Evolutionary conservation across 2,888 invertebrate genomes (phyloP).

Genomic region (Ectemnius continuus): DNA sequence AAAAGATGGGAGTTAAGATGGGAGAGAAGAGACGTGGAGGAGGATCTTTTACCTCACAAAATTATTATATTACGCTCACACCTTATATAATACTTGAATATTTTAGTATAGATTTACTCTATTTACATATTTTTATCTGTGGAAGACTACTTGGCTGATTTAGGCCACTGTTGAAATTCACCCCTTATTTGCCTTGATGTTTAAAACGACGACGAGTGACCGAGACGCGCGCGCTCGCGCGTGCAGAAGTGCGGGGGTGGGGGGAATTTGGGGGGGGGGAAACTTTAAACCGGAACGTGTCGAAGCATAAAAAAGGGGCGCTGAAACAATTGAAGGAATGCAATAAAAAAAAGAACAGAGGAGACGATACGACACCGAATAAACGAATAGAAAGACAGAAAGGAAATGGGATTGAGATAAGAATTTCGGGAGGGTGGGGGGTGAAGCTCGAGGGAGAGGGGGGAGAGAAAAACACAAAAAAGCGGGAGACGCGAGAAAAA

Average conservation of each 20-base stretch:
- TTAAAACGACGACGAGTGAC: slow-evolving; percentile 62
- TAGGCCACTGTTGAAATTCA: slow-evolving; percentile 79
- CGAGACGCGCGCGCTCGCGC: too few relatives aligned
- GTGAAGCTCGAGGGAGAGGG: too few relatives aligned
- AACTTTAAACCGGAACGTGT: too few relatives aligned
- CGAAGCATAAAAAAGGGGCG: too few relatives aligned
- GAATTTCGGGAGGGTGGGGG: too few relatives aligned
- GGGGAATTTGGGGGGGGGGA: too few relatives aligned
- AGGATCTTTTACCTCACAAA: slow-evolving; percentile 76
- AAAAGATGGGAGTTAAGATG: slow-evolving; percentile 26
- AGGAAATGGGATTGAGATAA: too few relatives aligned
- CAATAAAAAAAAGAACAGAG: slow-evolving; percentile 72
- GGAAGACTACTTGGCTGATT: slow-evolving; percentile 78
- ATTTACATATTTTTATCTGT: slow-evolving; percentile 79
- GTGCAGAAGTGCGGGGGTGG: too few relatives aligned
- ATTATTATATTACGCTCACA: slow-evolving; percentile 76
- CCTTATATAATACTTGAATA: slow-evolving; percentile 76
- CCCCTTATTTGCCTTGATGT: slow-evolving; percentile 79
- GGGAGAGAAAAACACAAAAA: slow-evolving; percentile 51
- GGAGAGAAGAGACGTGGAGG: slow-evolving; percentile 60
- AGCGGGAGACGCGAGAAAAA: slow-evolving; percentile 56
- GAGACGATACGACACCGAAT: slow-evolving; percentile 11
- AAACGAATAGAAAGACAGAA: too few relatives aligned
- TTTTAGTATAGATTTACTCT: slow-evolving; percentile 79
- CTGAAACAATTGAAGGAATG: slow-evolving; percentile 51